phyloP scores from a whole-genome alignment of 2,888 invertebrate species.

The Tipula confusa region DNA sequence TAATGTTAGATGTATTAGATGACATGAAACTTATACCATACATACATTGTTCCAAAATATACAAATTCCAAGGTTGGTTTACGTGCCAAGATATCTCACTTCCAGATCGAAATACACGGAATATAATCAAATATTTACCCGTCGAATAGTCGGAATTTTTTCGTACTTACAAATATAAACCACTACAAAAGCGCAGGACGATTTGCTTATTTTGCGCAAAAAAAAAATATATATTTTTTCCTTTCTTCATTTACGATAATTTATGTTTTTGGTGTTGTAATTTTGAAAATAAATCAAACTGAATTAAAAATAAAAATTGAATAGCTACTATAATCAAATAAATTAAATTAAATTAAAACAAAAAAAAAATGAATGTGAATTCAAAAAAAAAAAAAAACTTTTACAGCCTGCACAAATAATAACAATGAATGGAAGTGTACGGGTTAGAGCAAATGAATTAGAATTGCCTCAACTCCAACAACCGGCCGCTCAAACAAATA shows the following conservation, averaged over 20 bases:
- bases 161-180: background rate
- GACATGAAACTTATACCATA: too few relatives aligned
- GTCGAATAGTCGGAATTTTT: too few relatives aligned
- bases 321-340: background rate
- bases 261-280: slow-evolving; percentile 7
- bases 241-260: background rate
- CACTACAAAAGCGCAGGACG: background rate
- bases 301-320: background rate
- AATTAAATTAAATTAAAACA: slow-evolving; percentile 25
- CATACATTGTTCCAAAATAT: too few relatives aligned
- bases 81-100: too few relatives aligned
- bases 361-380: background rate
- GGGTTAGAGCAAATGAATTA: slow-evolving; percentile 50
- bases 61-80: too few relatives aligned
- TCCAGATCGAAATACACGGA: too few relatives aligned
- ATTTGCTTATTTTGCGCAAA: background rate
- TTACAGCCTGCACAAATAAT: slow-evolving; percentile 51
- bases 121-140: too few relatives aligned
- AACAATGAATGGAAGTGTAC: slow-evolving; percentile 51
- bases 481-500: slow-evolving; percentile 32
- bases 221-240: background rate
- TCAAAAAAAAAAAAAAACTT: too few relatives aligned
- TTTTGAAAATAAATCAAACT: background rate
- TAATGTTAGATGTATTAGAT: too few relatives aligned
- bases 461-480: slow-evolving; percentile 46